Base-by-base conservation (phyloP, 2,797 vertebrate species). In the Toxotes lorentzi region DNA sequence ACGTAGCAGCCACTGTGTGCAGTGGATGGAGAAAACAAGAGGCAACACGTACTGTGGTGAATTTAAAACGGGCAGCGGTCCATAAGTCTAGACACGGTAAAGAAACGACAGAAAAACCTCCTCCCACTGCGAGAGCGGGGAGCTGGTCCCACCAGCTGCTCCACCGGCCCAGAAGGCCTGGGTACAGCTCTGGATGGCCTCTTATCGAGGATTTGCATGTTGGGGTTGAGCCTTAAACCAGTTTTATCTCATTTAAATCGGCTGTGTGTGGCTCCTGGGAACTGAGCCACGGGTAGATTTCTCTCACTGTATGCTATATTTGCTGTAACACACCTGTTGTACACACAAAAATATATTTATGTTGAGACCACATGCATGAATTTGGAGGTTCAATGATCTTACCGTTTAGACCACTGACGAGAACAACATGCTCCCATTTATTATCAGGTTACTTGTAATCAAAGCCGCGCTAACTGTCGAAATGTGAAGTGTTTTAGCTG, bases 61-160 rank as follows among this genome's bases (percentile, higher is more conserved):
- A 78, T 83, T 60, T 53, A 12, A 78, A 77, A 73, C 19, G 3
- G 21, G 60, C 47, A 70, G 73, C 7, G 0, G 57, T 48, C 79
- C 27, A 30, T 30, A 45, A 54, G 60, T 76, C 63, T 50, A 56
- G 60, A 80, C 54, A 9, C 16, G 57, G 54, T 16, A 51, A 66
- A 66, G 2, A 62, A 54, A 41, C 5, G 4, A 47, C 51, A 50
- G 5, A 54, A 27, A 73, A 41, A 30, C 8, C 21, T 38, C n/a
- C 2, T 17, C 14, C 47, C 45, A 0, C 48, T 66, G 13, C 38
- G 16, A 53, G 43, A 65, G 53, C 4, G 47, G 67, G 47, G 68
- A 54, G 66, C 73, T 62, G 60, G 30, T 60, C 74, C 59, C 59
- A 53, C 53, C 73, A 71, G 64, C 76, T 74, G 83, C 71, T 57